Evolutionary conservation across 2,888 invertebrate species (phyloP).

Genomic region (Ferrisia virgata): DNA sequence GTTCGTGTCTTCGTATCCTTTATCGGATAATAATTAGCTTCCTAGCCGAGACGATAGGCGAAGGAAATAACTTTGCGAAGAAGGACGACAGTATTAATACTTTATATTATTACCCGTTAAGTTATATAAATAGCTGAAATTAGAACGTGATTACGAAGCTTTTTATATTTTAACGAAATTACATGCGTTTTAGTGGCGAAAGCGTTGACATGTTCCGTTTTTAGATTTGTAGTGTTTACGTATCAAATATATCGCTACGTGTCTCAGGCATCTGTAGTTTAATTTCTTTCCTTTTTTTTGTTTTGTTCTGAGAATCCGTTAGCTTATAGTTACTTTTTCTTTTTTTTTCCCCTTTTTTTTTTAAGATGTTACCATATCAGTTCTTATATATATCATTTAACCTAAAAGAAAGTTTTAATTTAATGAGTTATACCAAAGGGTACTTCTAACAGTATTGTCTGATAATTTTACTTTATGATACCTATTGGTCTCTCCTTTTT

Average conservation of each 20-base stretch:
- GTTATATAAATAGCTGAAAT: not conserved
- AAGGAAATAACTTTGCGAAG: not conserved
- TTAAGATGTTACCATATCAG: conserved; percentile 42
- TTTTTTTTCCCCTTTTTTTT: conserved; percentile 27
- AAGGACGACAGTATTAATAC: not conserved
- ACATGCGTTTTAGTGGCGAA: not conserved
- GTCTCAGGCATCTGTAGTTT: not conserved
- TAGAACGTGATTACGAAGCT: conserved; percentile 2
- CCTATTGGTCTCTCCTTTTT: not conserved
- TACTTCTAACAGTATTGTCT: conserved; percentile 39
- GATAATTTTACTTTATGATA: not conserved
- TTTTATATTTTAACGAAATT: not conserved
- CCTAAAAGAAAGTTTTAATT: conserved; percentile 1
- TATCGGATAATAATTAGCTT: not conserved
- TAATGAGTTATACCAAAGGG: conserved; percentile 31
- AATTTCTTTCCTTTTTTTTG: not conserved
- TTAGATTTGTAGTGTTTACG: not conserved
- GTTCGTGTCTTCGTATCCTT: not conserved
- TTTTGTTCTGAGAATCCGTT: not conserved
- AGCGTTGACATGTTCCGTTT: conserved; percentile 1
- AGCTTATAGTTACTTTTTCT: conserved; percentile 10
- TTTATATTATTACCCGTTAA: not conserved
- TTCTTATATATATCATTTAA: conserved; percentile 33
- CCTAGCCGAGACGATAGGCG: not conserved
- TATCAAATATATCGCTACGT: not conserved